Evolutionary conservation across 2,113 vertebrate species (phyloP).

Genomic region (Castor canadensis): DNA sequence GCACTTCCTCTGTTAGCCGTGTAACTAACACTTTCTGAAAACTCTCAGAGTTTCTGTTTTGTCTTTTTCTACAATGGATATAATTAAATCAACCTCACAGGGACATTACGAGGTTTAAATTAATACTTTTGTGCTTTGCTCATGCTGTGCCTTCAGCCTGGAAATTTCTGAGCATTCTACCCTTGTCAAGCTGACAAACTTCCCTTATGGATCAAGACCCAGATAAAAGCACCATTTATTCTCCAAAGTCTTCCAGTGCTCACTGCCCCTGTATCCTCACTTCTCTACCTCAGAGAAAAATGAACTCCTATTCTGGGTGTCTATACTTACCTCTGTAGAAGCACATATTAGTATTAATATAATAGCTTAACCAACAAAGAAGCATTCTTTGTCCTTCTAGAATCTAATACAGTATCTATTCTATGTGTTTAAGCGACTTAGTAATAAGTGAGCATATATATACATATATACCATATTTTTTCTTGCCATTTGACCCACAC

Average conservation of each 20-base stretch:
- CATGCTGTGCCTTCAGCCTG: not conserved
- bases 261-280: not conserved
- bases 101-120: constrained; percentile 7
- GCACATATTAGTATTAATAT: too few species aligned
- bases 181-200: constrained; percentile 18
- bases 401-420: not conserved
- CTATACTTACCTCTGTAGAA: not conserved
- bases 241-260: not conserved
- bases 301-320: not conserved
- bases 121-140: constrained; percentile 37
- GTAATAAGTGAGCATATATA: not conserved
- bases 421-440: not conserved
- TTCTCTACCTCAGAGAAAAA: not conserved
- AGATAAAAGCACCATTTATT: not conserved
- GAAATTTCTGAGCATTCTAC: not conserved
- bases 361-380: not conserved
- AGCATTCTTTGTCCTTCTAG: not conserved
- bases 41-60: constrained; percentile 34
- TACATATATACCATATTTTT: not conserved
- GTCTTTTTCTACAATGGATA: not conserved
- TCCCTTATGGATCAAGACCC: constrained; percentile 11
- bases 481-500: not conserved
- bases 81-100: constrained; percentile 43
- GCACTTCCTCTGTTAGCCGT: not conserved
- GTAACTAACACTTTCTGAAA: constrained; percentile 13